phyloP scores from a whole-genome alignment of 2,888 invertebrate genomes.

The Conomelus anceps region DNA sequence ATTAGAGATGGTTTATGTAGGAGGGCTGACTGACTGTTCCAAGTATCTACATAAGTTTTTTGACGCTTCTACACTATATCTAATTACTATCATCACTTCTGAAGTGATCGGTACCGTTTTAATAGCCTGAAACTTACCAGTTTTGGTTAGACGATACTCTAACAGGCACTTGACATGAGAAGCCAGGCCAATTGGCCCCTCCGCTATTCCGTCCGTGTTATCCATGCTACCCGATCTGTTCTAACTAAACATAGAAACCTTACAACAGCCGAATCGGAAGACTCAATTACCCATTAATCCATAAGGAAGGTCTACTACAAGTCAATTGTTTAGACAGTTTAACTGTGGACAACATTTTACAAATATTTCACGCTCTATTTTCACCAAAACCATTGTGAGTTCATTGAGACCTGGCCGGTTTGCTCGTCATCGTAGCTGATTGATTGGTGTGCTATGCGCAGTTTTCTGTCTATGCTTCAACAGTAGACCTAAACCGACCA shows the following conservation, averaged over 20 bases:
- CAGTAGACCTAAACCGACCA: background rate
- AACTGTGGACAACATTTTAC: background rate
- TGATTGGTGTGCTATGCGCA: background rate
- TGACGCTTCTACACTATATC: background rate
- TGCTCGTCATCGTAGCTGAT: background rate
- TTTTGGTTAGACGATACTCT: background rate
- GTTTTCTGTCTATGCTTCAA: background rate
- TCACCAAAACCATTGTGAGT: background rate
- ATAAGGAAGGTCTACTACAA: background rate
- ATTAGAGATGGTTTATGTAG: background rate
- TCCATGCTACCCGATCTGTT: background rate
- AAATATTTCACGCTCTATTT: background rate
- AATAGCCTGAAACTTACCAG: background rate
- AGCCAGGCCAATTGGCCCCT: background rate
- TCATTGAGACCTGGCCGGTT: background rate
- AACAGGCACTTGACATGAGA: background rate
- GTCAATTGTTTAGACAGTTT: background rate
- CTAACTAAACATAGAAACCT: background rate
- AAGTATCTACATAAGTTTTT: background rate
- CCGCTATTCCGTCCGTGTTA: background rate
- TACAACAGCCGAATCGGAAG: background rate
- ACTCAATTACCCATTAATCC: background rate
- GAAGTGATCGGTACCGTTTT: background rate
- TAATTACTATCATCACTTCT: background rate
- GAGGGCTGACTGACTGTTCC: background rate